phyloP scores from a whole-genome alignment of 2,113 vertebrate species.

The Pteronura brasiliensis region DNA sequence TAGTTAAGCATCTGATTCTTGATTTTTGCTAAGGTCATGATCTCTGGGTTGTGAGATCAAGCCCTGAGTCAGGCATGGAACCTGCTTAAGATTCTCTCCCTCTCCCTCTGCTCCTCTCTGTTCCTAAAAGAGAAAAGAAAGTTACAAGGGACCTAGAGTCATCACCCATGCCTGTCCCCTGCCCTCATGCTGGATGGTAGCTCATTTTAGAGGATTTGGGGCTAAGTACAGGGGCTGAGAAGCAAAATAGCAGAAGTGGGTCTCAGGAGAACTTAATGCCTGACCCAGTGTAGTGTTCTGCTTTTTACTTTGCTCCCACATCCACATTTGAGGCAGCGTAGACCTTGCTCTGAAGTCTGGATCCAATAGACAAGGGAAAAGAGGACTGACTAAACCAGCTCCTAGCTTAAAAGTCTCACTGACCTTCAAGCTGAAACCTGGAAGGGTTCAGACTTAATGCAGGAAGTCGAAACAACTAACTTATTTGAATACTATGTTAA shows the following conservation, averaged over 20 bases:
- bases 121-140: neutral
- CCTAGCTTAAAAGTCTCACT: neutral
- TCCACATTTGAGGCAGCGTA: neutral
- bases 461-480: neutral
- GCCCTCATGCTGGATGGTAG: neutral
- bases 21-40: too few species aligned
- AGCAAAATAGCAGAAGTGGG: neutral
- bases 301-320: neutral
- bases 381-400: neutral
- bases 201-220: neutral
- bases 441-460: neutral
- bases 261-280: neutral
- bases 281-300: neutral
- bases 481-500: neutral
- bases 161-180: neutral
- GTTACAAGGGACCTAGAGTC: neutral
- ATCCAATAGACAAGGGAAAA: neutral
- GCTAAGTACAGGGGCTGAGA: neutral
- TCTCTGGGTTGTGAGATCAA: too few species aligned
- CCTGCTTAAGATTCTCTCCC: neutral
- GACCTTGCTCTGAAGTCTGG: neutral
- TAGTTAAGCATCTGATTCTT: too few species aligned
- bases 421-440: neutral
- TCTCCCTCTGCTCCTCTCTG: neutral
- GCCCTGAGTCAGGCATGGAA: neutral